Evolutionary conservation across 1,140 invertebrate genomes (phyloP).

Genomic region (Zaprionus taronus): DNA sequence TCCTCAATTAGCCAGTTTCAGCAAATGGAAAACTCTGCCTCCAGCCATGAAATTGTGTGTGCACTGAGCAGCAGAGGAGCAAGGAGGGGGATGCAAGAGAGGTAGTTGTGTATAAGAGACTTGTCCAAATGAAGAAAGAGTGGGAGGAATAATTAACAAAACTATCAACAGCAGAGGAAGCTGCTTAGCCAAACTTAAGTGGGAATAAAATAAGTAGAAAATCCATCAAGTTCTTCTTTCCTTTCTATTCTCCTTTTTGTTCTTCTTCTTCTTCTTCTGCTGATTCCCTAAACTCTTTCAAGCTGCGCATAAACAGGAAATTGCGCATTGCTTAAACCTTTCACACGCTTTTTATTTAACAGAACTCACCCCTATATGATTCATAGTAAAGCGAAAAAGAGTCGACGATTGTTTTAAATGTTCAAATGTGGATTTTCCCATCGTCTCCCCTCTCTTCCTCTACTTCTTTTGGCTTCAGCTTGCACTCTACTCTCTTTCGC

Average conservation of each 20-base stretch:
- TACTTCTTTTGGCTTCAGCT: not conserved
- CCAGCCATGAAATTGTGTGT: slow-evolving; percentile 40
- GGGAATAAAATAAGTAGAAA: not conserved
- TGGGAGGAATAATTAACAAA: slow-evolving; percentile 37
- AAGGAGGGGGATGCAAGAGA: accelerated
- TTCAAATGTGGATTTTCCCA: slow-evolving; percentile 48
- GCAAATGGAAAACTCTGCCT: slow-evolving; percentile 3
- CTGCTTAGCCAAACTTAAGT: not conserved
- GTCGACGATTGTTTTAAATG: not conserved
- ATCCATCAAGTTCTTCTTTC: not conserved
- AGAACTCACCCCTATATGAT: slow-evolving; percentile 46
- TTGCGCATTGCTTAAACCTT: slow-evolving; percentile 28
- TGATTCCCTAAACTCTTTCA: slow-evolving; percentile 16
- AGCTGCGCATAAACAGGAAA: slow-evolving; percentile 32
- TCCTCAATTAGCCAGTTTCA: slow-evolving; percentile 52
- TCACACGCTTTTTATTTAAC: slow-evolving; percentile 33
- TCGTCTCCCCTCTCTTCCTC: not conserved
- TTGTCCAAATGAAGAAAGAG: not conserved
- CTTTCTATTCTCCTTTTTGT: not conserved
- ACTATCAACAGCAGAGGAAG: slow-evolving; percentile 3
- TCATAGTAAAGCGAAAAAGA: slow-evolving; percentile 17
- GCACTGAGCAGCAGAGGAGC: not conserved
- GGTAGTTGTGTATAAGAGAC: not conserved
- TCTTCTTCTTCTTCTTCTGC: not conserved
- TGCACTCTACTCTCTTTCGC: slow-evolving; percentile 2